Evolutionary conservation across 2,797 vertebrate species (phyloP).

Genomic region (Aulostomus chinensis): DNA sequence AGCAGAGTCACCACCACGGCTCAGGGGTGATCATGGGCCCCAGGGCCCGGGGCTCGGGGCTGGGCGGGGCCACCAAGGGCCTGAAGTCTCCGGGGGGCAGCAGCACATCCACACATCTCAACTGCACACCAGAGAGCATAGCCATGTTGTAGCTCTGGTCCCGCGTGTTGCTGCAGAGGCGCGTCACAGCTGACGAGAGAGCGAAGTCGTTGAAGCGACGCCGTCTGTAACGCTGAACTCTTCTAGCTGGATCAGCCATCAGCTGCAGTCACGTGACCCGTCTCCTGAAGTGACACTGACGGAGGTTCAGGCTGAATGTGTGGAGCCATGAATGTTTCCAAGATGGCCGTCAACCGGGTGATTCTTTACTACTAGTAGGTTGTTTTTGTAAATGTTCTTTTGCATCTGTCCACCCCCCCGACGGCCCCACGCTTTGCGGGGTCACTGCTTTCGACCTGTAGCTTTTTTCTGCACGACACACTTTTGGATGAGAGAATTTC

Average conservation of each 20-base stretch:
- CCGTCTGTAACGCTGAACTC: constrained; percentile 14
- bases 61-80: constrained; percentile 77
- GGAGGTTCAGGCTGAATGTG: no score
- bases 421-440: no score
- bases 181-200: constrained; percentile 19
- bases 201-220: constrained; percentile 21
- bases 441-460: constrained; percentile 27
- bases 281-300: constrained; percentile 12
- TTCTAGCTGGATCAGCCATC: not conserved
- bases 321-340: constrained; percentile 57
- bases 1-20: constrained; percentile 72
- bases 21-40: constrained; percentile 76
- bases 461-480: constrained; percentile 65
- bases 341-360: constrained; percentile 8
- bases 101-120: constrained; percentile 89
- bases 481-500: constrained; percentile 58
- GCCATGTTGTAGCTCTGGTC: constrained; percentile 87
- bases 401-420: not conserved
- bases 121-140: constrained; percentile 88
- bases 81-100: constrained; percentile 90
- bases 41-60: constrained; percentile 59
- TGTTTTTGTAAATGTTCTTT: not conserved
- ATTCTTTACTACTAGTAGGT: constrained; percentile 15
- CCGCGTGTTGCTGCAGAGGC: constrained; percentile 27
- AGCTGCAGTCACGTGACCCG: constrained; percentile 7